phyloP scores from a whole-genome alignment of 1,140 invertebrate genomes.

The Drosophila ercepeae region DNA sequence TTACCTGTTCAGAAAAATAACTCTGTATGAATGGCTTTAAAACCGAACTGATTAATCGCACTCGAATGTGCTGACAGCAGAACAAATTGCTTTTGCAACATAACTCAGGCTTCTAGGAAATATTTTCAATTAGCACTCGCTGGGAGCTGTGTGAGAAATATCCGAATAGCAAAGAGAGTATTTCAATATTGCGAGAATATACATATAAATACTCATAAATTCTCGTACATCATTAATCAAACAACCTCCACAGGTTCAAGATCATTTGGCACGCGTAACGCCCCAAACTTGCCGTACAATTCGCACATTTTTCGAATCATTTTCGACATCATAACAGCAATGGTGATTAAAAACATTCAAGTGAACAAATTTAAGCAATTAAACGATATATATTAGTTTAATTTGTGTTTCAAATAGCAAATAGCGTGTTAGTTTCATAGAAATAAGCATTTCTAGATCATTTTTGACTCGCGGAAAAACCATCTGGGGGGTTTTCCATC shows the following conservation, averaged over 20 bases:
- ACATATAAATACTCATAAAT: not conserved
- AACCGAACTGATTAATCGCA: slow-evolving; percentile 42
- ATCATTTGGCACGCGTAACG: slow-evolving; percentile 17
- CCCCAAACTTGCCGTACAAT: not conserved
- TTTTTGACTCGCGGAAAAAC: slow-evolving; percentile 16
- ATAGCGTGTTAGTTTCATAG: not conserved
- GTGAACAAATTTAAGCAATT: not conserved
- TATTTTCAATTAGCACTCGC: slow-evolving; percentile 37
- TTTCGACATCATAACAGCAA: not conserved
- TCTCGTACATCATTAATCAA: slow-evolving; percentile 30
- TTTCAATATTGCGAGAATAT: not conserved
- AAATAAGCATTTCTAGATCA: slow-evolving; percentile 1
- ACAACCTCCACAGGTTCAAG: slow-evolving; percentile 10
- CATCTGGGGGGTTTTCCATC: slow-evolving; percentile 23
- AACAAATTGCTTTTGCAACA: slow-evolving; percentile 27
- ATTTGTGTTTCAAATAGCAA: not conserved
- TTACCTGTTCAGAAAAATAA: not conserved
- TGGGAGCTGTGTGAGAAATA: not conserved
- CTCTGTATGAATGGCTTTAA: slow-evolving; percentile 10
- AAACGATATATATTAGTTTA: not conserved
- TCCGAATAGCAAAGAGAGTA: not conserved
- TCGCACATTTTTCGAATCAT: slow-evolving; percentile 4
- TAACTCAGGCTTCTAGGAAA: slow-evolving; percentile 32
- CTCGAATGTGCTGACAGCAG: slow-evolving; percentile 31
- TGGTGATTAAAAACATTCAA: not conserved